phyloP scores from a whole-genome alignment of 2,888 invertebrate species.

The Cerceris ruficornis region DNA sequence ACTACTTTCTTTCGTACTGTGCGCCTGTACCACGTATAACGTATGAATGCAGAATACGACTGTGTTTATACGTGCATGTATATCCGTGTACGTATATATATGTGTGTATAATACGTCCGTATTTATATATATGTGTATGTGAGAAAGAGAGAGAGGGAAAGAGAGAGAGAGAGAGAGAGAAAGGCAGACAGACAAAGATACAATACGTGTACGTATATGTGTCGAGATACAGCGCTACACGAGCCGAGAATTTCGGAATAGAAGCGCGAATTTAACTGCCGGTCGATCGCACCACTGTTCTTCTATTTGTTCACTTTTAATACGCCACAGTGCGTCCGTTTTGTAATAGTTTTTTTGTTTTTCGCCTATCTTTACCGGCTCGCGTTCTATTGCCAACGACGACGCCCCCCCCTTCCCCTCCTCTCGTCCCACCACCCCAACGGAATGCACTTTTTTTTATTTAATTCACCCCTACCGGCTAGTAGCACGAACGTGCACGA shows the following conservation, averaged over 20 bases:
- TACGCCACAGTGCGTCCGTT: background rate
- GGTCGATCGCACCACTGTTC: slow-evolving; percentile 41
- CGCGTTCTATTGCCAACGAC: too few relatives aligned
- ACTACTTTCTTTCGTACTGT: slow-evolving; percentile 46
- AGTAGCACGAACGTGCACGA: too few relatives aligned
- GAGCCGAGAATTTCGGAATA: slow-evolving; percentile 42
- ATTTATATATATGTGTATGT: slow-evolving; percentile 23
- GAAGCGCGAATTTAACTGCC: slow-evolving; percentile 36
- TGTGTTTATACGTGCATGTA: slow-evolving; percentile 35
- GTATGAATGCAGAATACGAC: slow-evolving; percentile 40
- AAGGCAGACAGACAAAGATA: slow-evolving; percentile 43
- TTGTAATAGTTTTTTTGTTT: background rate
- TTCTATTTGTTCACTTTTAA: slow-evolving; percentile 5
- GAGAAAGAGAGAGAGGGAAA: slow-evolving; percentile 20
- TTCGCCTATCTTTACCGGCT: too few relatives aligned
- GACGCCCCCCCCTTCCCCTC: too few relatives aligned
- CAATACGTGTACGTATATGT: slow-evolving; percentile 40
- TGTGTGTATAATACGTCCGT: slow-evolving; percentile 20
- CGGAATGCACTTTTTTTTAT: too few relatives aligned
- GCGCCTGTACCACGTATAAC: slow-evolving; percentile 46
- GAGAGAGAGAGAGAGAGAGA: slow-evolving; percentile 13
- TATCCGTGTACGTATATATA: slow-evolving; percentile 24
- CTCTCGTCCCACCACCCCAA: too few relatives aligned
- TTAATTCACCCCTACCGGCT: too few relatives aligned
- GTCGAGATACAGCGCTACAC: slow-evolving; percentile 53